These are phyloP conservation scores for Latrodectus hesperus DNA, from an alignment of 2,888 invertebrate species.

Conservation along the genomic window DNA sequence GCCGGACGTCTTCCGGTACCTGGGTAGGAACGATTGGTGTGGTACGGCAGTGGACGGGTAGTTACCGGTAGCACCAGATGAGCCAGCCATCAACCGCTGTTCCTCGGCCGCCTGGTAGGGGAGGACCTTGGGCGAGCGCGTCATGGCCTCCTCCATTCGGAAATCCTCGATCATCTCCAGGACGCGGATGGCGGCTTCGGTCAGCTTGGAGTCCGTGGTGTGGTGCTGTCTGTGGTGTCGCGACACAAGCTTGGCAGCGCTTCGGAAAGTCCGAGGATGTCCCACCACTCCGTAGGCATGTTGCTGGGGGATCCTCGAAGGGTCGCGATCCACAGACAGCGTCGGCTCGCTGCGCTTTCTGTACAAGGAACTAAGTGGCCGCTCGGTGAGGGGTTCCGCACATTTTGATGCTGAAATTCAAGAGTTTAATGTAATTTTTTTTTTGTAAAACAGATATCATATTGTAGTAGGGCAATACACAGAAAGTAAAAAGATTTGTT, in stretches of 20 bases:
- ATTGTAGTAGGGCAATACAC: no score
- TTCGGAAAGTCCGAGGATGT: constrained; percentile 15
- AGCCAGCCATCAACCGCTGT: constrained; percentile 4
- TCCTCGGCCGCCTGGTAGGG: constrained; percentile 7
- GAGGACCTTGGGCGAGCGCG: constrained; percentile 33
- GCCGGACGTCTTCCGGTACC: constrained; percentile 34
- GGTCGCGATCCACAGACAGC: constrained; percentile 38
- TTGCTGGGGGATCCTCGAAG: constrained; percentile 9
- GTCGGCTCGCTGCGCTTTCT: constrained; percentile 51
- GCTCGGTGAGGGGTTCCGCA: constrained; percentile 39
- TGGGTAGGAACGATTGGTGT: constrained; percentile 31
- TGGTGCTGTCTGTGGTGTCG: constrained; percentile 27
- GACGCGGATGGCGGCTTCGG: constrained; percentile 74
- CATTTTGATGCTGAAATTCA: constrained; percentile 33
- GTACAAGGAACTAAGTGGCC: constrained; percentile 66
- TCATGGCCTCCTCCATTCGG: constrained; percentile 69
- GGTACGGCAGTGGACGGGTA: constrained; percentile 48
- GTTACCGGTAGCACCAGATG: constrained; percentile 26
- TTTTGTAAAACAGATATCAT: no score
- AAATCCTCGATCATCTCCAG: constrained; percentile 74
- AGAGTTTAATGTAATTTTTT: neutral
- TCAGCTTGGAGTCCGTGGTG: constrained; percentile 71
- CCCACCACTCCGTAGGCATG: constrained; percentile 10
- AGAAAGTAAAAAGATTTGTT: no score
- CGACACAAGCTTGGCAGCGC: constrained; percentile 5